Base-by-base conservation (phyloP, 2,113 vertebrate species). In the Oenanthe oenanthe region DNA sequence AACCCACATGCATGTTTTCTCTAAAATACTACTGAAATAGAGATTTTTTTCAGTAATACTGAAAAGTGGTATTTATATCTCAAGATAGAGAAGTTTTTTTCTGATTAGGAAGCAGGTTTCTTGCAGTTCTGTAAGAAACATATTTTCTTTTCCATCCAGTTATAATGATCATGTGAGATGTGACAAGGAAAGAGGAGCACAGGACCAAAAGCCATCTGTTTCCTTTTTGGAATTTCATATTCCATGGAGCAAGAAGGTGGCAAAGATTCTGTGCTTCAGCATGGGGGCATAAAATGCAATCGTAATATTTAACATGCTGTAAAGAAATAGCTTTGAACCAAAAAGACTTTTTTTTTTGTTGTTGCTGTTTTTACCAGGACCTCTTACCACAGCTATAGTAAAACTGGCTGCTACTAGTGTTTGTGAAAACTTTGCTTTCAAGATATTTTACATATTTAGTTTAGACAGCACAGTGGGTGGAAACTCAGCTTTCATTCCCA, bases 201-300 rank as follows among this genome's bases (percentile, higher is more conserved):
- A 96, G 93, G 96, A 93, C 95, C 96, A 88, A 66, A 93, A 96
- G 81, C 97, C 96, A 95, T 95, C 96, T 97, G 97, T 78, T 92
- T 95, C 54, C 88, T 86, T 75, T 91, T 78, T 65, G 65, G 92
- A 82, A 10, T 77, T 94, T 95, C 68, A 60, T 72, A 95, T 83
- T 92, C 25, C 94, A 47, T 1, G 4, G 88, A 92, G 86, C 24
- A 60, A 47, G 90, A 89, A 88, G 83, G 81, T 94, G 89, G 75
- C 45, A 93, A 92, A 95, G 84, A 90, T 83, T 95, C 47, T 17
- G 12, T 34, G 79, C 82, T 90, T 93, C 63, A 90, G 45, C 72
- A 67, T 22, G 17, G 10, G 78, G 31, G 14, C 45, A 81, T 85
- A 60, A 82, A 75, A 82, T 58, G 28, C 13, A 53, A 66, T 20